A percentile compares a stretch with the other conserved stretches of the same genome.
Evolutionary conservation across 2,797 vertebrate genomes (phyloP).

Genomic region (Coregonus sp.): DNA sequence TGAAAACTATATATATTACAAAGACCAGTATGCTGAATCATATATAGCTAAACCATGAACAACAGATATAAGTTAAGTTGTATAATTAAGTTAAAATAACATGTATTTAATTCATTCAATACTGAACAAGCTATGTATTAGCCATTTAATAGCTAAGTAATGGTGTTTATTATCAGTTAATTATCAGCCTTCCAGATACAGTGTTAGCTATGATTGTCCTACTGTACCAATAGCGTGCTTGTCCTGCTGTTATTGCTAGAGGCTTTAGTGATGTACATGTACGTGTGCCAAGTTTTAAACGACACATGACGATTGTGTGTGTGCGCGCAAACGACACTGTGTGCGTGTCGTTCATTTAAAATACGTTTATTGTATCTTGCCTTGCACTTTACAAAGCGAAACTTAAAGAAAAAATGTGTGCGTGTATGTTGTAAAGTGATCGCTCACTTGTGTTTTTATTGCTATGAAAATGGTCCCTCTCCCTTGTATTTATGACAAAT

Average conservation of each 20-base stretch:
- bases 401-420: constrained; percentile 56
- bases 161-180: constrained; percentile 53
- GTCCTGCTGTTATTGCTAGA: constrained; percentile 60
- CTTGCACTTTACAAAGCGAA: constrained; percentile 80
- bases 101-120: neutral
- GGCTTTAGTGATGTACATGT: constrained; percentile 72
- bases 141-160: neutral
- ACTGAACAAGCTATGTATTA: neutral
- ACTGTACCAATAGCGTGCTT: constrained; percentile 66
- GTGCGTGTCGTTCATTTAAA: constrained; percentile 72
- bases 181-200: constrained; percentile 1
- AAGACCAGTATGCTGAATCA: neutral
- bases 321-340: constrained; percentile 18
- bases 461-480: constrained; percentile 21
- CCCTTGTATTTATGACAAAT: constrained; percentile 69
- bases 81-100: neutral
- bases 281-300: constrained; percentile 71
- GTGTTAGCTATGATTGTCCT: constrained; percentile 51
- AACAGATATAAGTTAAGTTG: neutral
- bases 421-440: constrained; percentile 42
- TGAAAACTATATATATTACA: neutral
- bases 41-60: neutral
- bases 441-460: constrained; percentile 54
- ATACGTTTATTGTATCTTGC: constrained; percentile 74
- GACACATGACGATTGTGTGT: constrained; percentile 35